These are phyloP conservation scores for Heliocidaris tuberculata DNA, from an alignment of 35 echinoderm and acorn worm species.

Conservation along the genomic window DNA sequence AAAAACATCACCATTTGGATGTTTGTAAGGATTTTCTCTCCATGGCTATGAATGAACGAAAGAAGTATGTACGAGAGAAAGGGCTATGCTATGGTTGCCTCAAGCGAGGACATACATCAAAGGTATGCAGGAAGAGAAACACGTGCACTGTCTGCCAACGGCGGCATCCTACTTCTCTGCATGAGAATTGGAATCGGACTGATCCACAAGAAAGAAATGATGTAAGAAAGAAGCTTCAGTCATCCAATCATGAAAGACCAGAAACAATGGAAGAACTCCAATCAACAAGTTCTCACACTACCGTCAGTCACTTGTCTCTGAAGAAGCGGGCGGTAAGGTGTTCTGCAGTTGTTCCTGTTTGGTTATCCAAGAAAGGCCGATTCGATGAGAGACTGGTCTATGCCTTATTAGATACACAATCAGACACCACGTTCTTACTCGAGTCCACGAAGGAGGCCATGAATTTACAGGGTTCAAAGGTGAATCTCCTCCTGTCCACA, in stretches of 20 bases:
- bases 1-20: too few relatives aligned
- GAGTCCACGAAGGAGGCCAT: background rate
- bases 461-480: constrained; percentile 17
- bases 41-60: background rate
- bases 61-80: constrained; percentile 32
- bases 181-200: background rate
- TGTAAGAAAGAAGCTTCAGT: too few relatives aligned
- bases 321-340: background rate
- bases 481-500: constrained; percentile 25
- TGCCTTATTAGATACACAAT: constrained; percentile 66
- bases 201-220: background rate
- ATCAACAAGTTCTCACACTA: background rate
- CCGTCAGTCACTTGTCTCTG: background rate
- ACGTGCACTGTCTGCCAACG: background rate
- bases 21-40: too few relatives aligned
- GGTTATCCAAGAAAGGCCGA: constrained; percentile 40
- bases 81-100: constrained; percentile 73
- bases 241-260: too few relatives aligned
- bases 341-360: constrained; percentile 66
- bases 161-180: constrained; percentile 8
- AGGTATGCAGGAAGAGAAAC: constrained; percentile 51
- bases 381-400: constrained; percentile 60
- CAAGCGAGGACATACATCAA: constrained; percentile 52
- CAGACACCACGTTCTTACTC: background rate
- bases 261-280: background rate